These are phyloP conservation scores for Drosophila pruinosa DNA, from an alignment of 1,140 invertebrate species.

Conservation along the genomic window DNA sequence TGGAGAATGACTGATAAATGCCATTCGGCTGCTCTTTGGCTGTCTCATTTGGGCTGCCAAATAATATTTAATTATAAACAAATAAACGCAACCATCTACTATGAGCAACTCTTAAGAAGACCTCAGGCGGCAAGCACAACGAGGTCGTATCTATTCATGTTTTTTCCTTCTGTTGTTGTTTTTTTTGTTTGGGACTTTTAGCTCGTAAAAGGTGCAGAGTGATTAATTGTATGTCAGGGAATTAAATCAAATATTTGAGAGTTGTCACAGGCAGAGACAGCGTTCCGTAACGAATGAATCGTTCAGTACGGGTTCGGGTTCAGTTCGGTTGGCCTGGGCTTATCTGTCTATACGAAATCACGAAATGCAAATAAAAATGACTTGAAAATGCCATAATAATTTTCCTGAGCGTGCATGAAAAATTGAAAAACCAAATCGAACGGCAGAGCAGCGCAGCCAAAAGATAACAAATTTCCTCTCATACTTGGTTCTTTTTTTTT, in stretches of 20 bases:
- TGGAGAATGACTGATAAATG: slow-evolving; percentile 73
- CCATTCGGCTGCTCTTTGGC: slow-evolving; percentile 54
- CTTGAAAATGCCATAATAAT: slow-evolving; percentile 76
- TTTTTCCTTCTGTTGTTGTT: background rate
- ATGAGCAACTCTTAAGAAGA: background rate
- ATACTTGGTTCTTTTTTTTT: background rate
- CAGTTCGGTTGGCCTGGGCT: slow-evolving; percentile 8
- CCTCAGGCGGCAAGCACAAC: slow-evolving; percentile 11
- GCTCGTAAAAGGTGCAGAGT: slow-evolving; percentile 72
- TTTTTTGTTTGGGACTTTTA: slow-evolving; percentile 26
- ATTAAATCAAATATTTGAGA: slow-evolving; percentile 81
- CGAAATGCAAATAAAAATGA: slow-evolving; percentile 82
- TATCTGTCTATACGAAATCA: slow-evolving; percentile 69
- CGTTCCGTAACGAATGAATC: slow-evolving; percentile 6
- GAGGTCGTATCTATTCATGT: slow-evolving; percentile 8
- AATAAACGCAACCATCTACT: slow-evolving; percentile 58
- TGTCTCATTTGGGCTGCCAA: slow-evolving; percentile 79
- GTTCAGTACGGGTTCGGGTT: background rate
- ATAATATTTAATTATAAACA: slow-evolving; percentile 82
- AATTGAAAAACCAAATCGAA: slow-evolving; percentile 55
- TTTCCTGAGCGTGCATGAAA: slow-evolving; percentile 59
- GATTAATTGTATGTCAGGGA: slow-evolving; percentile 81
- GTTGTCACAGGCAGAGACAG: slow-evolving; percentile 46
- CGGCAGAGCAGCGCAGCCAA: slow-evolving; percentile 39
- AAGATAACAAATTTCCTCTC: slow-evolving; percentile 62